Conservation (phyloP, 2,113 vertebrate species). For the Loxodonta africana region DNA sequence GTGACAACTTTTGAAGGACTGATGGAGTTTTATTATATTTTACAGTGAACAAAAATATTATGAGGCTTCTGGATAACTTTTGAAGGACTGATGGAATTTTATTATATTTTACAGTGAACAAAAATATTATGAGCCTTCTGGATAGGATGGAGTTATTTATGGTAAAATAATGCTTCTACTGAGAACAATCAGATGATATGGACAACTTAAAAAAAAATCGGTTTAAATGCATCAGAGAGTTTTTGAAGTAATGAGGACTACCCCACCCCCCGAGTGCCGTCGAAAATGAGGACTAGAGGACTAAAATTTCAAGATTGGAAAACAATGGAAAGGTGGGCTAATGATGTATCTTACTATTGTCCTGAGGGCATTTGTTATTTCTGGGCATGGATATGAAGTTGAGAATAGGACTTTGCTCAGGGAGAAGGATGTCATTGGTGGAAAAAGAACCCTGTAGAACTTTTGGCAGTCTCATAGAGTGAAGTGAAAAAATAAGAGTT, state of each 20-base stretch:
- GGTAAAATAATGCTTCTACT: background rate
- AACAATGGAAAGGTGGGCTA: background rate
- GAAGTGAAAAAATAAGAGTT: background rate
- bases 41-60: background rate
- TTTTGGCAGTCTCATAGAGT: background rate
- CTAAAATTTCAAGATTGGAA: background rate
- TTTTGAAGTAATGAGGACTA: constrained; percentile 30
- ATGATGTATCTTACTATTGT: background rate
- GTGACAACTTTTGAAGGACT: constrained; percentile 28
- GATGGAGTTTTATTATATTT: background rate
- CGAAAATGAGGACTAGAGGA: background rate
- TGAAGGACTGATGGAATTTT: background rate
- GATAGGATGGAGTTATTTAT: background rate
- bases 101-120: background rate
- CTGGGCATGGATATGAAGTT: background rate
- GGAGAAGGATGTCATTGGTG: background rate
- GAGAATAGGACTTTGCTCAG: background rate
- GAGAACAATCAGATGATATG: background rate
- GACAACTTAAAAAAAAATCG: background rate
- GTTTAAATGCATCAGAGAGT: background rate
- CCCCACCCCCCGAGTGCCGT: too few relatives aligned
- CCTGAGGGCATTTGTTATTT: background rate
- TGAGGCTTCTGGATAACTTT: background rate
- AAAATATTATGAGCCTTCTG: background rate
- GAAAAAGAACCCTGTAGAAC: background rate